Evolutionary conservation across 2,113 vertebrate species (phyloP).

Genomic region (Erpornis zantholeuca): DNA sequence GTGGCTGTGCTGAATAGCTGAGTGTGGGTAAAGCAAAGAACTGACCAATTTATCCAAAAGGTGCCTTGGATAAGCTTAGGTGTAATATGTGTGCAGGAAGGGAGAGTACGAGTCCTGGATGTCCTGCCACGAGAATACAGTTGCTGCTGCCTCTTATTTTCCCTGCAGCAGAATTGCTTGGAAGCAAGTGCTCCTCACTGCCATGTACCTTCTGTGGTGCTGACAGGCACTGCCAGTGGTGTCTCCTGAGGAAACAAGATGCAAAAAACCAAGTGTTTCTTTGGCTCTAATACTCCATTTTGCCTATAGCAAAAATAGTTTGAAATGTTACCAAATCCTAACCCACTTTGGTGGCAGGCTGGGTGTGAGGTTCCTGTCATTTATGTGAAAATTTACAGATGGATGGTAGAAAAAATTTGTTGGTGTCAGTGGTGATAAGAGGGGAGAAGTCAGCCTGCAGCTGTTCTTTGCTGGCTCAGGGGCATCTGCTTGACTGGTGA

Average conservation of each 20-base stretch:
- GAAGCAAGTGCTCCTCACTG: neutral
- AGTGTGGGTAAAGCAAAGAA: neutral
- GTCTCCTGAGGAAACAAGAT: neutral
- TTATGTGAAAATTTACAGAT: neutral
- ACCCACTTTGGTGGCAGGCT: neutral
- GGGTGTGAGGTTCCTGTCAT: neutral
- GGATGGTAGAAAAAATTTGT: rapidly evolving
- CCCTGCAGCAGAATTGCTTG: neutral
- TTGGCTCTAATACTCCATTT: neutral
- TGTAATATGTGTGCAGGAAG: neutral
- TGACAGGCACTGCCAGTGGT: neutral
- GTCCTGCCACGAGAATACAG: neutral
- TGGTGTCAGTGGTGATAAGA: neutral
- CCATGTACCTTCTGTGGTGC: neutral
- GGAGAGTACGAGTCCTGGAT: neutral
- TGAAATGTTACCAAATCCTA: neutral
- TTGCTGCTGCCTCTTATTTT: neutral
- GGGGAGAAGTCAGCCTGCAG: neutral
- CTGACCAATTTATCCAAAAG: neutral
- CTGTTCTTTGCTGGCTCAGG: neutral
- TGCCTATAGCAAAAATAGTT: neutral
- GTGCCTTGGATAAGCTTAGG: neutral
- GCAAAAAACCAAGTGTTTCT: neutral
- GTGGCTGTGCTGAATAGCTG: neutral
- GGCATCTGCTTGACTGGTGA: neutral